Percentiles rank a stretch among this genome's conserved stretches.
phyloP scores from a whole-genome alignment of 2,888 invertebrate genomes.

The Unio pictorum region DNA sequence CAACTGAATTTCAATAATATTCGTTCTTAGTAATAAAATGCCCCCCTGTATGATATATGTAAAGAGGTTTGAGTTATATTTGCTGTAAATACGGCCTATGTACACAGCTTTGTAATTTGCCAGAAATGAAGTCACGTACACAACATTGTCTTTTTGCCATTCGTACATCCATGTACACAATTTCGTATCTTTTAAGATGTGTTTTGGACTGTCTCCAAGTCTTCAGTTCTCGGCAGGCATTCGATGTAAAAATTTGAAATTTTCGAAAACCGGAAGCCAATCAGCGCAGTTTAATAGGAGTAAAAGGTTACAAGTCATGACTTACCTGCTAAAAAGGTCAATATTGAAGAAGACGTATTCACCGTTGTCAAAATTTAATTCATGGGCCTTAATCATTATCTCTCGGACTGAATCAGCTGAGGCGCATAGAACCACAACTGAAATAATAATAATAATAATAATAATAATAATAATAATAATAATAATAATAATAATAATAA shows the following conservation, averaged over 20 bases:
- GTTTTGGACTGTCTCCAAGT: background rate
- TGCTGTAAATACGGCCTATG: too few relatives aligned
- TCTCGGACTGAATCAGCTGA: slow-evolving; percentile 89
- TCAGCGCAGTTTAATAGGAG: background rate
- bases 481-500: background rate
- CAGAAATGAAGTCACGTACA: too few relatives aligned
- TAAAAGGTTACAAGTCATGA: background rate
- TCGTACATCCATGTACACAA: too few relatives aligned
- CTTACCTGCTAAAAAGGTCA: slow-evolving; percentile 94
- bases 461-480: too few relatives aligned
- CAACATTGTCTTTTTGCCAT: too few relatives aligned
- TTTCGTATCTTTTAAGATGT: too few relatives aligned
- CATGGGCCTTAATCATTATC: slow-evolving; percentile 94
- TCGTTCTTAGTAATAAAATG: too few relatives aligned
- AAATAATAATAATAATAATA: slow-evolving; percentile 48
- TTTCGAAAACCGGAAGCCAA: background rate
- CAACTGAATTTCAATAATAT: too few relatives aligned
- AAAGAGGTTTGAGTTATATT: too few relatives aligned
- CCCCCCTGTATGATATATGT: too few relatives aligned
- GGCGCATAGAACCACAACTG: slow-evolving; percentile 96
- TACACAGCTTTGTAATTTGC: too few relatives aligned
- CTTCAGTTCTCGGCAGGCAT: background rate
- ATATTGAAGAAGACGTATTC: slow-evolving; percentile 99
- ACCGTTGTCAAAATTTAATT: slow-evolving; percentile 95
- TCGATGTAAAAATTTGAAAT: background rate